Percentiles rank a stretch among this genome's conserved stretches.
These are phyloP conservation scores for Phodopus roborovskii DNA, from an alignment of 2,113 vertebrate species.

Conservation along the genomic window DNA sequence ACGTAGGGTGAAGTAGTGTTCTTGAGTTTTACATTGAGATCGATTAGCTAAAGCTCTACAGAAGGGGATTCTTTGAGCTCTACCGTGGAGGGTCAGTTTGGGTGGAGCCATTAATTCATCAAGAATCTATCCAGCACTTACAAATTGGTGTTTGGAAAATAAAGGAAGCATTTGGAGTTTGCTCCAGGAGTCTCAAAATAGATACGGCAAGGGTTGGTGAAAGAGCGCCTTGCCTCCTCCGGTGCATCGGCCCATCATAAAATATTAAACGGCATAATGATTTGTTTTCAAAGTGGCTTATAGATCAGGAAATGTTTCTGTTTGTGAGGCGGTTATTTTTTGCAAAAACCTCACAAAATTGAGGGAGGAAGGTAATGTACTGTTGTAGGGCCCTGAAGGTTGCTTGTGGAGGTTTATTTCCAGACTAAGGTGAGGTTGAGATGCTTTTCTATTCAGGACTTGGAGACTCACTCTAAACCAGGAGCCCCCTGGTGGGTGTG, in stretches of 20 bases:
- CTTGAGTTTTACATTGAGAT: not conserved
- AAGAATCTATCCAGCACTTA: conserved; percentile 48
- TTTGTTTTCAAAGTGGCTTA: conserved; percentile 79
- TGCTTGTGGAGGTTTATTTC: not conserved
- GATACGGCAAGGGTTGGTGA: conserved; percentile 50
- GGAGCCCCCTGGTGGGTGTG: not conserved
- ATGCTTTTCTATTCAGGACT: conserved; percentile 32
- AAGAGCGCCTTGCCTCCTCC: conserved; percentile 38
- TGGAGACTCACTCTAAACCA: not conserved
- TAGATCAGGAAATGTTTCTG: conserved; percentile 78
- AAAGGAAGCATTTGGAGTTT: conserved; percentile 58
- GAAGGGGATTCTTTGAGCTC: not conserved
- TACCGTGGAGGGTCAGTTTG: conserved; percentile 28
- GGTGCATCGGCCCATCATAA: conserved; percentile 75
- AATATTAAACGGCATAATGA: conserved; percentile 80
- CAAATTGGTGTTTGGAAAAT: conserved; percentile 55
- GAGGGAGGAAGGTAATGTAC: not conserved
- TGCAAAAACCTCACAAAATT: conserved; percentile 67
- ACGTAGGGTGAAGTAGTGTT: not conserved
- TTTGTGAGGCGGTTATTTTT: conserved; percentile 73
- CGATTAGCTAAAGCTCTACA: not conserved
- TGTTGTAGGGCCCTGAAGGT: conserved; percentile 29
- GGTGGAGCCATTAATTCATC: conserved; percentile 7
- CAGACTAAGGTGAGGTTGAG: conserved; percentile 5
- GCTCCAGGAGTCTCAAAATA: conserved; percentile 69